Evolutionary conservation across 2,797 vertebrate genomes (phyloP), one percentile per base, ranked within the genome.

Genomic region (Chaetodon trifasciatus): DNA sequence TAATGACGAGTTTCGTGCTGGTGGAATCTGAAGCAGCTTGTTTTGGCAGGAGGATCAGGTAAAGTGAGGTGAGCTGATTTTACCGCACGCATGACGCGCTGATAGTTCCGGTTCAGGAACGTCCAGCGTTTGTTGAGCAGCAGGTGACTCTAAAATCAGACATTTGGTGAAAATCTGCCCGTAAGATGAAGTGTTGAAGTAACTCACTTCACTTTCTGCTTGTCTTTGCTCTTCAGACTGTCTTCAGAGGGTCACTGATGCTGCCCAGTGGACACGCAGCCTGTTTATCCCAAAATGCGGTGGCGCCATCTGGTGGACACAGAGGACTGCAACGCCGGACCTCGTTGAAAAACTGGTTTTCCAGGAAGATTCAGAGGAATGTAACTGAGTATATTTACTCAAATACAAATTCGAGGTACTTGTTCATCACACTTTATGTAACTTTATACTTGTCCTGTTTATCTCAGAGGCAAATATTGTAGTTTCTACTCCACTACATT

Each of bases 221-320:
- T 16, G 57, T 65, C 63, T 12, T 5, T 11, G 24, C 8, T 61
- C 69, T 69, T 66, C 64, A 62, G 35, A 6, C 44, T 28, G 60
- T 56, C 9, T 23, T 50, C 35, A 56, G 3, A 46, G 46, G 49
- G 42, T 69, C 77, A 72, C 53, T 56, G 83, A 68, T 50, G 68
- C 56, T 63, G 68, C 74, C 40, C 46, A 49, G 21, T 3, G 57
- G 13, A 39, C 42, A 13, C 16, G 10, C 61, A 15, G 37, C 16
- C 7, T 3, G 28, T 3, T 65, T 60, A 21, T 73, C 78, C 3
- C 19, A 1, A 69, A 79, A 70, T 39, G 8, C 88, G 53, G 70
- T 68, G 80, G 80, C 86, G 84, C 88, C 92, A 88, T 68, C 92
- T 91, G 8, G 66, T 84, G 91, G 89, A 70, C 28, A 23, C 10